Percentiles rank a stretch among this genome's conserved stretches.
Conservation (phyloP, 1,140 invertebrate species). For the Neodiprion pinetum region DNA sequence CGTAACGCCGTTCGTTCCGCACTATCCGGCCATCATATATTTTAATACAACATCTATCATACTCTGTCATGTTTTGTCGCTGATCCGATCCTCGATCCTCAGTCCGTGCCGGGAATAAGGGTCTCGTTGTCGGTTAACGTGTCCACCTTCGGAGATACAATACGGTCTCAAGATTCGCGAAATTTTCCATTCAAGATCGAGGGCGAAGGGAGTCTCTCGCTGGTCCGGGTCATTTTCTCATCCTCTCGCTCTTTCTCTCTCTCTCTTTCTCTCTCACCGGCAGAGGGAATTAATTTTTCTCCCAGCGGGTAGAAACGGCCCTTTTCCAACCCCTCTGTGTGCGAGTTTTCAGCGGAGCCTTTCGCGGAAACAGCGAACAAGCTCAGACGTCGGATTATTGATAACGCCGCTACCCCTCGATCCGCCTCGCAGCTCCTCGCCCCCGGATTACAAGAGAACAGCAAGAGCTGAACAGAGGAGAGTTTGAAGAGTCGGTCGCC, state of each 20-base stretch:
- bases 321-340: background rate
- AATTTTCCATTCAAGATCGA: background rate
- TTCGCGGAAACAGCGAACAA: background rate
- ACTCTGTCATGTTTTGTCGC: background rate
- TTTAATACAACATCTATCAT: background rate
- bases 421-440: no score
- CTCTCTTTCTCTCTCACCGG: background rate
- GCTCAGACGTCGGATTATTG: background rate
- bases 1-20: background rate
- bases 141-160: background rate
- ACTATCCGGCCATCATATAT: background rate
- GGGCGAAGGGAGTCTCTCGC: background rate
- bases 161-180: background rate
- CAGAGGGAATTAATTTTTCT: slow-evolving; percentile 2
- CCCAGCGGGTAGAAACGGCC: background rate
- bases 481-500: no score
- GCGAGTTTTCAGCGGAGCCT: background rate
- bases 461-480: no score
- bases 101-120: no score
- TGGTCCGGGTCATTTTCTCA: no score
- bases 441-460: no score
- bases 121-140: no score
- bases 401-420: background rate
- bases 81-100: no score
- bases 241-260: no score